Conservation (phyloP, 2,113 vertebrate species). For the Columba livia region DNA sequence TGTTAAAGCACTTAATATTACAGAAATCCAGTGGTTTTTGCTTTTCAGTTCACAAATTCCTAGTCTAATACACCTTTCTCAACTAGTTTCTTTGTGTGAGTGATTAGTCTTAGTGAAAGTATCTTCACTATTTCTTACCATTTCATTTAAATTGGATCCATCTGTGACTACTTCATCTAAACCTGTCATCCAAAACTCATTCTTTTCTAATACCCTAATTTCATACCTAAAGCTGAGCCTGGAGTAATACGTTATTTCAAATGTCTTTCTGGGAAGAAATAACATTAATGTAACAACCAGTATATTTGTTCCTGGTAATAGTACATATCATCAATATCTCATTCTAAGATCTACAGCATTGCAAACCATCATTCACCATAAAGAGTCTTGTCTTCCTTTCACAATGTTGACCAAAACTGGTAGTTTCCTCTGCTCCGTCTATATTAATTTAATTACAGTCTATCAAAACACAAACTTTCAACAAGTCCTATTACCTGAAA, state of each 20-base stretch:
- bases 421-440: background rate
- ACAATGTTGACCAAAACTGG: background rate
- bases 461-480: background rate
- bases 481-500: background rate
- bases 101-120: background rate
- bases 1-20: background rate
- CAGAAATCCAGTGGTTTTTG: background rate
- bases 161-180: background rate
- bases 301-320: background rate
- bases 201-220: background rate
- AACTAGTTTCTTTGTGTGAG: background rate
- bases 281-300: background rate
- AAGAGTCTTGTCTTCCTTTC: background rate
- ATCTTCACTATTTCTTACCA: background rate
- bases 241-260: background rate
- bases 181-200: background rate
- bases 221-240: background rate
- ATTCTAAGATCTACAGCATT: background rate
- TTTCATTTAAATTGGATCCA: background rate
- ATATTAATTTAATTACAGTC: background rate
- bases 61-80: background rate
- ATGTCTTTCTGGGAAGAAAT: background rate
- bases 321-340: background rate
- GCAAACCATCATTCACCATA: background rate
- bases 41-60: background rate